Base-by-base conservation (phyloP, 1,140 invertebrate genomes). In the Monomorium pharaonis region DNA sequence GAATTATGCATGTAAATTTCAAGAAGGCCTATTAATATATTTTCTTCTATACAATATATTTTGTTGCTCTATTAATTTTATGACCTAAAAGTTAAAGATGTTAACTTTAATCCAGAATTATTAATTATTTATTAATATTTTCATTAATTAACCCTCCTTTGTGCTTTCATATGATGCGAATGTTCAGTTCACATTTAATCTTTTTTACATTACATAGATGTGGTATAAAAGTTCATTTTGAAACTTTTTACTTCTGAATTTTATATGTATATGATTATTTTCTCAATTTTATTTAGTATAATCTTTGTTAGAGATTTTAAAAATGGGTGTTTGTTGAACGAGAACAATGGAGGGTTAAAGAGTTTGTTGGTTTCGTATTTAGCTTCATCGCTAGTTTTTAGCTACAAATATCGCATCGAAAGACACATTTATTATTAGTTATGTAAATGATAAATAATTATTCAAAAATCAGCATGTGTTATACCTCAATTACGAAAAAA, bases 401-500 rank as follows among this genome's bases (percentile, higher is more conserved):
- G 6, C 1, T 24, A 65, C 9, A 3, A 62, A 77, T 54, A 42
- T 18, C 4, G 5, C 54, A 44, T 67, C 3, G 16, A 18, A 54
- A 51, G 37, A 7, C 0, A 14, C 3, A n/a, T 16, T 24, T 7
- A 3, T 12, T 47, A 44, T 33, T 30, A 58, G 33, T 83, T 24
- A 4, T 30, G 2, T 58, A 33, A 16, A 47, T 56, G n/a, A 30
- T 16, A 16, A 37, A 51, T 44, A 27, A 62, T 16, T 70, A 54
- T 42, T 69, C 12, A 33, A n/a, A 54, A 9, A 54, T 21, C n/a
- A 60, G 16, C 1, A 37, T 18, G 51, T 9, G 6, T 74, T 77
- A 51, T 84, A 84, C 81, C 81, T 84, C 49, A 27, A 63, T 77
- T 44, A 42, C 1, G 30, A 62, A 44, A 9, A 47, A 16, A 72